Evolutionary conservation across 2,888 invertebrate genomes (phyloP), one percentile per base, ranked within the genome.

Genomic region (Luperina testacea): DNA sequence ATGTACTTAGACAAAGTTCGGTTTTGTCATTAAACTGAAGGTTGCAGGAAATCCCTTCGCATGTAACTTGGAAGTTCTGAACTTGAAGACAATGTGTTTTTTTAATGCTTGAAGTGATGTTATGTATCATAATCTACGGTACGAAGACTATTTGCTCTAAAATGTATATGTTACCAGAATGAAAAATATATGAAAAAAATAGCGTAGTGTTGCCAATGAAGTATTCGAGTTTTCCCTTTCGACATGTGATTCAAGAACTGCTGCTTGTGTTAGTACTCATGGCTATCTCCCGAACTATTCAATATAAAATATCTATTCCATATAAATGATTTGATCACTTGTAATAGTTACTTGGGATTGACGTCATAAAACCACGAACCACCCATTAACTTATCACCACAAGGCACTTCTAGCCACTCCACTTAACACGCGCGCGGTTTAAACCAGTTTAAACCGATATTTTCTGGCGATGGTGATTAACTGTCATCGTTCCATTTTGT

Each of bases 1-100:
- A 86, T 78, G 79, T 78, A 83, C 78, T 87, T 80, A 78, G 84
- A 77, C 78, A 74, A 88, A 88, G 83, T 88, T 87, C 79, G 73
- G 86, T 89, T 87, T 86, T 89, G 84, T 86, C 89, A 87, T 87
- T 89, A 89, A 88, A 86, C 78, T 63, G 83, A 82, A 88, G 88
- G 82, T 87, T 83, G 80, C 59, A 80, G 86, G 82, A 88, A 82
- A 88, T 83, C 87, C 87, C 75, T 84, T 79, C 78, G 77, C 72
- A 78, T 82, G 77, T 72, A 65, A 80, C 75, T 80, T 81, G 51
- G 27, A 68, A 77, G 78, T 80, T 79, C 53, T 57, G 57, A 69
- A 78, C 63, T 82, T 81, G 57, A 72, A 80, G 67, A 61, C 32
- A 53, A 51, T 69, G 48, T 53, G 32, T 69, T 59, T 57, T 80